phyloP scores from a whole-genome alignment of 2,797 vertebrate genomes.

The Menidia menidia region DNA sequence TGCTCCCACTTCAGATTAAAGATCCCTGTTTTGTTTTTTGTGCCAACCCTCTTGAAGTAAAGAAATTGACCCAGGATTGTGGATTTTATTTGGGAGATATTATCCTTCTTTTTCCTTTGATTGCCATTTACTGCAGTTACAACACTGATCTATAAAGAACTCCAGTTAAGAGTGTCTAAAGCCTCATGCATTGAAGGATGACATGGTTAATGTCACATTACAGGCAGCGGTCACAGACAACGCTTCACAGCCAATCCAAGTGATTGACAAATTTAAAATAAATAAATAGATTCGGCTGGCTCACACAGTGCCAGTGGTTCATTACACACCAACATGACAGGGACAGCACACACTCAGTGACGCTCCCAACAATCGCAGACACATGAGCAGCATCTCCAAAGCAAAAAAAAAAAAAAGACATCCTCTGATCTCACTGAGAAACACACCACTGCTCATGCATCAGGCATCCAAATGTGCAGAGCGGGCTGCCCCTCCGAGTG shows the following conservation, averaged over 20 bases:
- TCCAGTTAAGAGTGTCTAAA: background rate
- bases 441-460: background rate
- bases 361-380: background rate
- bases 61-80: background rate
- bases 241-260: too few species aligned
- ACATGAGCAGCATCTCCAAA: background rate
- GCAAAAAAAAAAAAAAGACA: background rate
- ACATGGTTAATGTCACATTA: background rate
- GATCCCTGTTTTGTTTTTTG: conserved; percentile 24
- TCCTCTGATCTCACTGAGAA: background rate
- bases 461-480: background rate
- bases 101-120: background rate
- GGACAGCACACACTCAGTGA: background rate
- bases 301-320: background rate
- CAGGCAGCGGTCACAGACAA: too few species aligned
- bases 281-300: background rate
- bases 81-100: background rate
- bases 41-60: conserved; percentile 16
- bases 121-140: too few species aligned
- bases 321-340: background rate
- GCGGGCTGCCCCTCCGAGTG: background rate
- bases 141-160: background rate
- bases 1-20: background rate
- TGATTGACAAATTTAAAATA: background rate
- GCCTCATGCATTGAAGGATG: background rate